These are phyloP conservation scores for Linepithema humile DNA, from an alignment of 1,140 invertebrate genomes.

Conservation along the genomic window DNA sequence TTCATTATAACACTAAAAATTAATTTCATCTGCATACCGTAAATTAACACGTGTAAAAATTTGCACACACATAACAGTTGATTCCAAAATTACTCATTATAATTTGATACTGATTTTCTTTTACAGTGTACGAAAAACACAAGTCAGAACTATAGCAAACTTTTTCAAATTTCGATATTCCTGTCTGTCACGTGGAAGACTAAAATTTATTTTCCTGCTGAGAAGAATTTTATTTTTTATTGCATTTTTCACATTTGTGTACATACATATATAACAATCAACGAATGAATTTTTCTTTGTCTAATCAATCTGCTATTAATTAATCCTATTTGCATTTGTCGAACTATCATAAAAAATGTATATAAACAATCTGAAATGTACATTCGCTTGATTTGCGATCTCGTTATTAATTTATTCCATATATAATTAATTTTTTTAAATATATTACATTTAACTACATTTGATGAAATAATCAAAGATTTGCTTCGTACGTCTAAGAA, in stretches of 20 bases:
- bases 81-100: too few relatives aligned
- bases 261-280: neutral
- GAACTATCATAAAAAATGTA: neutral
- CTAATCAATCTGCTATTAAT: neutral
- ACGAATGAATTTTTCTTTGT: constrained; percentile 1
- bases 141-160: too few relatives aligned
- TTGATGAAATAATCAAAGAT: neutral
- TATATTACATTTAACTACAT: neutral
- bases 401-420: neutral
- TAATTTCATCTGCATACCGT: too few relatives aligned
- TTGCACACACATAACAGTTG: too few relatives aligned
- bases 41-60: too few relatives aligned
- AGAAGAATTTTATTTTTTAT: neutral
- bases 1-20: too few relatives aligned
- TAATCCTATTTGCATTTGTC: neutral
- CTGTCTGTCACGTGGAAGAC: constrained; percentile 18
- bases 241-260: neutral
- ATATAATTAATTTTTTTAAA: neutral
- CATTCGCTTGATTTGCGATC: neutral
- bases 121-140: too few relatives aligned
- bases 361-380: neutral
- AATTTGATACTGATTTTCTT: too few relatives aligned
- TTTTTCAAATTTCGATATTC: too few relatives aligned
- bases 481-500: neutral
- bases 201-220: constrained; percentile 11